phyloP scores from a whole-genome alignment of 2,888 invertebrate genomes.

The Euclidia mi region DNA sequence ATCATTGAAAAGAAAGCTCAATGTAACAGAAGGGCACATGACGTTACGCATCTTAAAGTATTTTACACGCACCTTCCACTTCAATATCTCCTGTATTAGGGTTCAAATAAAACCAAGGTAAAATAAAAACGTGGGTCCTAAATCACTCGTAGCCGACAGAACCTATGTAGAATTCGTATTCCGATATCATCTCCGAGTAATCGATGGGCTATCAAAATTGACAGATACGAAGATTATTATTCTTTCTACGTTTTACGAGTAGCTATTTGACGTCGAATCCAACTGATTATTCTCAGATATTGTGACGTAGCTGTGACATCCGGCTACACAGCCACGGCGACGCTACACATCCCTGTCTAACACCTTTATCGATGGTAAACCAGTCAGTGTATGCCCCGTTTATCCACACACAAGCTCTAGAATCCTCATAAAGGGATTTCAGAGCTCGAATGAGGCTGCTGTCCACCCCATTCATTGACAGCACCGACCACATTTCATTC shows the following conservation, averaged over 20 bases:
- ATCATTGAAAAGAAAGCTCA: too few relatives aligned
- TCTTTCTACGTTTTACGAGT: conserved; percentile 56
- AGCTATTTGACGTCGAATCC: conserved; percentile 53
- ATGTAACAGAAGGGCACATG: too few relatives aligned
- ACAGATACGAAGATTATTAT: conserved; percentile 56
- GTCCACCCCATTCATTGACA: too few relatives aligned
- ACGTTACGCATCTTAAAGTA: too few relatives aligned
- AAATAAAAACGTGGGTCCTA: conserved; percentile 27
- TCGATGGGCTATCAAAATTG: conserved; percentile 56
- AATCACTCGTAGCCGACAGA: conserved; percentile 47
- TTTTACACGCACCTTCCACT: background rate
- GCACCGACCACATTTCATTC: too few relatives aligned
- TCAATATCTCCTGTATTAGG: conserved; percentile 27
- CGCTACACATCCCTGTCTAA: too few relatives aligned
- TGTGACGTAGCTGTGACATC: conserved; percentile 34
- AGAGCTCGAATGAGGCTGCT: too few relatives aligned
- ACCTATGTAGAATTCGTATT: conserved; percentile 43
- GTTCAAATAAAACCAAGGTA: conserved; percentile 29
- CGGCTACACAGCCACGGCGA: too few relatives aligned
- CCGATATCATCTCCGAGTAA: conserved; percentile 44
- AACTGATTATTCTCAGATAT: conserved; percentile 55
- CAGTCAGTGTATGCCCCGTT: too few relatives aligned
- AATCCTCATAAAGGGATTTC: too few relatives aligned
- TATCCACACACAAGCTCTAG: too few relatives aligned
- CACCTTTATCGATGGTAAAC: conserved; percentile 21